phyloP scores from a whole-genome alignment of 1,140 invertebrate species.

The Mylabris phalerata region DNA sequence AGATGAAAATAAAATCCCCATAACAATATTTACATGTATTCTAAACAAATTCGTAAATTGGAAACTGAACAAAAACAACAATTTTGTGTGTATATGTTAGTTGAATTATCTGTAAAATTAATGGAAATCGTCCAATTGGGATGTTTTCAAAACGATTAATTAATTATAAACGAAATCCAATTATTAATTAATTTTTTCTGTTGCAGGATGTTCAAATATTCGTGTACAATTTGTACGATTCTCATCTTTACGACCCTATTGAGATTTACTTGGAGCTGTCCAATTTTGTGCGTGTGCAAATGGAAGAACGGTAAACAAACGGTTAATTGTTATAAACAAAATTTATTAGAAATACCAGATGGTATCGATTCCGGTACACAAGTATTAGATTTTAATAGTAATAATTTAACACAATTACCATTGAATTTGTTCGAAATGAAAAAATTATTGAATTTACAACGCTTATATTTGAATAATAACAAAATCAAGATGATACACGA shows the following conservation, averaged over 20 bases:
- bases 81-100: too few relatives aligned
- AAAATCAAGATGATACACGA: constrained; percentile 67
- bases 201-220: background rate
- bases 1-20: too few relatives aligned
- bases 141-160: too few relatives aligned
- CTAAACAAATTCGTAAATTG: too few relatives aligned
- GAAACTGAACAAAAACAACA: too few relatives aligned
- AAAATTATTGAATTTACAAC: constrained; percentile 77
- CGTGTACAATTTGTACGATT: too few relatives aligned
- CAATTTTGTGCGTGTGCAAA: constrained; percentile 70
- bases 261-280: constrained; percentile 47
- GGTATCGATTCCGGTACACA: constrained; percentile 78
- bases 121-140: too few relatives aligned
- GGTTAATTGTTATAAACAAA: constrained; percentile 72
- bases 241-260: background rate
- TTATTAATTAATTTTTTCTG: background rate
- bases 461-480: constrained; percentile 71
- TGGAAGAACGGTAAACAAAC: constrained; percentile 88
- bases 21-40: too few relatives aligned
- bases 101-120: too few relatives aligned
- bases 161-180: too few relatives aligned
- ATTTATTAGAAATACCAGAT: constrained; percentile 63
- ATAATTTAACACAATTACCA: constrained; percentile 66
- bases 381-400: constrained; percentile 76
- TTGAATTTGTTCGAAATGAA: constrained; percentile 68